A percentile compares a stretch with the other conserved stretches of the same genome.
phyloP scores from a whole-genome alignment of 2,888 invertebrate genomes.

The Axea sp. region DNA sequence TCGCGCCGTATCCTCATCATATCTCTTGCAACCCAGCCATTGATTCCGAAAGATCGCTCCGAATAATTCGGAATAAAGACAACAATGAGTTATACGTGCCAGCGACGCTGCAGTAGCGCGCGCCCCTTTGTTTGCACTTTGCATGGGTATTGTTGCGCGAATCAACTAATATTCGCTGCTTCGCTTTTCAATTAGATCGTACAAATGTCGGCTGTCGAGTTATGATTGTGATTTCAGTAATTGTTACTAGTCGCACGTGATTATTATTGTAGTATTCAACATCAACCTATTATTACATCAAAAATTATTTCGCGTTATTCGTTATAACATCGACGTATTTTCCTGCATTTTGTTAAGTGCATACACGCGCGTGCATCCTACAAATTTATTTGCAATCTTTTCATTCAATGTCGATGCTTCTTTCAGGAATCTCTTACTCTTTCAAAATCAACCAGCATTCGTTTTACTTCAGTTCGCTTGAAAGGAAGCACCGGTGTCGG shows the following conservation, averaged over 20 bases:
- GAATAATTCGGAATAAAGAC: conserved; percentile 57
- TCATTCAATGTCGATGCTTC: too few relatives aligned
- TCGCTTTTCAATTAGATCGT: conserved; percentile 52
- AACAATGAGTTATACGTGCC: conserved; percentile 50
- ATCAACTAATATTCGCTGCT: conserved; percentile 56
- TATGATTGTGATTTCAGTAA: conserved; percentile 41
- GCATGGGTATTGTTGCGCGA: conserved; percentile 54
- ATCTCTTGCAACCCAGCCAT: conserved; percentile 38
- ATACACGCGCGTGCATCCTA: too few relatives aligned
- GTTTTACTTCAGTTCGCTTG: too few relatives aligned
- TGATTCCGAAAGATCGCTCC: conserved; percentile 59
- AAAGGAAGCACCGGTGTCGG: too few relatives aligned
- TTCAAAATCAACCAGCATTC: too few relatives aligned
- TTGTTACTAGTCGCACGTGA: conserved; percentile 25
- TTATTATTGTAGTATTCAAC: conserved; percentile 18
- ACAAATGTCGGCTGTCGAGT: conserved; percentile 21
- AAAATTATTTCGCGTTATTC: too few relatives aligned
- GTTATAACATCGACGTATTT: too few relatives aligned
- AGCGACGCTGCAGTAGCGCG: conserved; percentile 17
- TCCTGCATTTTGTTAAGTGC: too few relatives aligned
- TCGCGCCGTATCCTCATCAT: conserved; percentile 56
- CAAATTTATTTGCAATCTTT: too few relatives aligned
- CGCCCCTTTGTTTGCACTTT: conserved; percentile 52
- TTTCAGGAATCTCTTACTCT: too few relatives aligned
- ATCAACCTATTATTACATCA: too few relatives aligned